Conservation (phyloP, 2,113 vertebrate genomes). For the Triplophysa siluroides region DNA sequence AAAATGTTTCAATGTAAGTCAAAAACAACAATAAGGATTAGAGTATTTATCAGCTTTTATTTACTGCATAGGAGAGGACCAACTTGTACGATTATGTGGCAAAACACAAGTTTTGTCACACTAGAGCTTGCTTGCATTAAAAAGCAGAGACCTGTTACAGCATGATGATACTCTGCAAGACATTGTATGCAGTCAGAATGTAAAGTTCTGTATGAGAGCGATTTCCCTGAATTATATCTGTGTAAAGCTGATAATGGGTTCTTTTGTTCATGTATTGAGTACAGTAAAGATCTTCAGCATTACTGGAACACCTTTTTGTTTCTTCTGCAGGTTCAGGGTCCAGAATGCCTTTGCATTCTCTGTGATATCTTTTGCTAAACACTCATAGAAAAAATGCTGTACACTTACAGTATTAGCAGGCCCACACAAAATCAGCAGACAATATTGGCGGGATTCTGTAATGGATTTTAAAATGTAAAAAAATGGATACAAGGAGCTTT, state of each 20-base stretch:
- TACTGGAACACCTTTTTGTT: conserved; percentile 2
- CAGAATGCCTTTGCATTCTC: neutral
- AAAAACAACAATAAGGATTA: neutral
- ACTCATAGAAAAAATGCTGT: neutral
- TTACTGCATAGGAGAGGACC: neutral
- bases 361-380: neutral
- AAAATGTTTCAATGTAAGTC: neutral
- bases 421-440: neutral
- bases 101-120: neutral
- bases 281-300: neutral
- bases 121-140: neutral
- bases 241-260: conserved; percentile 10
- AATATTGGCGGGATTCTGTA: too few species aligned
- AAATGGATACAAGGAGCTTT: too few species aligned
- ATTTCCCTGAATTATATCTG: neutral
- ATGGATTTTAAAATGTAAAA: too few species aligned
- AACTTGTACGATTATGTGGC: neutral
- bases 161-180: neutral
- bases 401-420: neutral
- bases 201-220: neutral
- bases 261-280: neutral
- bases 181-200: neutral
- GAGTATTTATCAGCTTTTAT: neutral
- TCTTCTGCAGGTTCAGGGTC: neutral
- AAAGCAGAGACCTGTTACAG: conserved; percentile 4